Base-by-base conservation (phyloP, 2,797 vertebrate species). In the Myotis myotis region DNA sequence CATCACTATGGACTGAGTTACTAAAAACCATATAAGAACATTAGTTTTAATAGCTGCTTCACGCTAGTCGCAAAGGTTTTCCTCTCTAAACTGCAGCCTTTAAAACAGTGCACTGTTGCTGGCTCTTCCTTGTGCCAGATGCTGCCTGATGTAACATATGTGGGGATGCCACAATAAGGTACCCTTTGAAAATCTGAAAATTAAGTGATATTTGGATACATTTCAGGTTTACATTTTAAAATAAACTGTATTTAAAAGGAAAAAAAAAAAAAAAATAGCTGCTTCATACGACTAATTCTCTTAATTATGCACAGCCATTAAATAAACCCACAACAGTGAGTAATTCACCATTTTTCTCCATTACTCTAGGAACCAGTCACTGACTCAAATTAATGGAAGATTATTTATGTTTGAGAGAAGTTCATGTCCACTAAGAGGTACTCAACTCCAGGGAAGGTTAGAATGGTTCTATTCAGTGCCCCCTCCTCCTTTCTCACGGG, bases 341-440 rank as follows among this genome's bases (percentile, higher is more conserved):
- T 76, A 89, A 96, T 11, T 94, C 30, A 88, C 30, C 47, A 89
- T 51, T 70, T 95, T 90, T 62, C 64, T 93, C 84, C 81, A 95
- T 33, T 88, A 87, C 36, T 78, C 22, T 22, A 89, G 51, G 62
- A 91, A 95, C 30, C 51, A 76, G 51, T 57, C 87, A 89, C 36
- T 89, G 41, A 13, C 38, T 72, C 87, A 66, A 70, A 91, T 64
- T 87, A 89, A 86, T 1, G n/a, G 15, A 95, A 93, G 36, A 75
- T 36, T 16, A 70, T 20, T 55, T 89, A 30, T 0, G 13, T 60
- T 51, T 89, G 47, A 91, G 6, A 74, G 38, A 91, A 19, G 55
- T 28, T 74, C 81, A 33, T 68, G 22, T 30, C 22, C 9, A 88
- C 20, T 62, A 70, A 81, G 38, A 89, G 15, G 47, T 36, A 49